phyloP scores from a whole-genome alignment of 1,140 invertebrate species.

The Bursaphelenchus mucronatus region DNA sequence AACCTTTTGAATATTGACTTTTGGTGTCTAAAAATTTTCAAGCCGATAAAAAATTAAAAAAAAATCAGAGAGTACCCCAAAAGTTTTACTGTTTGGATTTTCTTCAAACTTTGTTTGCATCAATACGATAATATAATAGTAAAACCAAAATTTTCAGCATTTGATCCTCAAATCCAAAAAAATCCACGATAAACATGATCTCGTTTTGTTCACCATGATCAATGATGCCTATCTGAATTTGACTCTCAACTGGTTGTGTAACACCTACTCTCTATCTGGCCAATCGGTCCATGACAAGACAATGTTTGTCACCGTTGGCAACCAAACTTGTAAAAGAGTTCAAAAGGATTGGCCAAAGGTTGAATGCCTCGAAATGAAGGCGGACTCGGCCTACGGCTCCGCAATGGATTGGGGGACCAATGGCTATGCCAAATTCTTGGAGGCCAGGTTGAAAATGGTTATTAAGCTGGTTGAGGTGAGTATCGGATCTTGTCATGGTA shows the following conservation, averaged over 20 bases:
- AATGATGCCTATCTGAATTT: conserved; percentile 50
- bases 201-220: conserved; percentile 47
- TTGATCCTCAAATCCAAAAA: conserved; percentile 27
- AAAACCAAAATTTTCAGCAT: conserved; percentile 23
- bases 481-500: background rate
- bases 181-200: conserved; percentile 28
- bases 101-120: background rate
- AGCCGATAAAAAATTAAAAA: too few species aligned
- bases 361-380: conserved; percentile 32
- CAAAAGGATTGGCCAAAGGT: conserved; percentile 45
- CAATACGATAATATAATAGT: too few species aligned
- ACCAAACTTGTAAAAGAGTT: conserved; percentile 29
- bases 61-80: too few species aligned
- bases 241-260: conserved; percentile 55
- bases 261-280: conserved; percentile 32
- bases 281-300: conserved; percentile 34
- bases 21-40: too few species aligned
- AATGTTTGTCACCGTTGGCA: conserved; percentile 38
- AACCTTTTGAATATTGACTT: too few species aligned
- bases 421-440: conserved; percentile 47
- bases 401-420: conserved; percentile 44
- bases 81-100: background rate
- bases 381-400: conserved; percentile 32
- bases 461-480: conserved; percentile 39
- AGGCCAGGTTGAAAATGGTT: conserved; percentile 37